phyloP scores from a whole-genome alignment of 1,140 invertebrate genomes.

The Drosophila melanogaster region Release_6_plus_ISO1_MT NT_037436.4:7658001-7658500 shows the following conservation, averaged over 20 bases:
- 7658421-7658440: constrained; percentile 89
- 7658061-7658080: constrained; percentile 87
- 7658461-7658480: constrained; percentile 83
- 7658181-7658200: constrained; percentile 90
- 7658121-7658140: constrained; percentile 94
- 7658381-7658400: constrained; percentile 66
- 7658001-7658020: constrained; percentile 87
- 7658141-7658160: constrained; percentile 93
- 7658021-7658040: constrained; percentile 90
- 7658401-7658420: constrained; percentile 76
- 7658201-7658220: constrained; percentile 82
- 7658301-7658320: constrained; percentile 61
- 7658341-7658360: constrained; percentile 78
- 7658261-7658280: constrained; percentile 78
- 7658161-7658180: constrained; percentile 96
- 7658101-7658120: constrained; percentile 93
- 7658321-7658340: constrained; percentile 64
- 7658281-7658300: constrained; percentile 82
- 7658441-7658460: constrained; percentile 87
- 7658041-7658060: constrained; percentile 88
- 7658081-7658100: constrained; percentile 92
- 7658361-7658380: constrained; percentile 77
- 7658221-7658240: constrained; percentile 81
- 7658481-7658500: constrained; percentile 83
- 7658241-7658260: constrained; percentile 83